Base-by-base conservation (phyloP, 1,140 invertebrate species). In the Steinernema feltiae region DNA sequence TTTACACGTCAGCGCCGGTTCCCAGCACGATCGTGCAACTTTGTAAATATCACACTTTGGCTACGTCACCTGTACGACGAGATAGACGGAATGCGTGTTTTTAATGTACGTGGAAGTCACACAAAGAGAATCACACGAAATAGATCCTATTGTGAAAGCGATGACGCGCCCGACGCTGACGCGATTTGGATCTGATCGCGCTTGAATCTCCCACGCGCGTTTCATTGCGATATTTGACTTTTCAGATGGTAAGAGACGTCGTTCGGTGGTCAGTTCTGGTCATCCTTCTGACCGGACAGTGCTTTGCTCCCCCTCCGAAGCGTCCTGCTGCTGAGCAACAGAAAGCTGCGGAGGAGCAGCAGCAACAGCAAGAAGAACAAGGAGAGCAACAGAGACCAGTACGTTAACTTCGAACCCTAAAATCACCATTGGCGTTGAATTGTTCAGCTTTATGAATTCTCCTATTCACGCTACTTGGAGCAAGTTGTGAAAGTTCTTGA, bases 391-490 rank as follows among this genome's bases (percentile, higher is more conserved):
- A 69, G 1, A 48, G 71, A 35, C 76, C 72, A 32, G 76, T 78
- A 48, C 30, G 76, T 35, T 32, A 48, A 15, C 48, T 69, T 69
- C 17, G 7, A n/a, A n/a, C n/a, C n/a, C n/a, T n/a, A n/a, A n/a
- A n/a, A n/a, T n/a, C n/a, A n/a, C 2, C 24, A n/a, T 15, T 69
- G 31, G n/a, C 0, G 2, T 1, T 69, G 30, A 70, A 76, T 30
- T 0, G 27, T 84, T 81, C 27, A 86, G 82, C 29, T 73, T 0
- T 85, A 86, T 48, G 48, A 85, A 71, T 85, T 85, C 73, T 74
- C 84, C 12, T 85, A 85, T 73, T 81, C 74, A n/a, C 84, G 85
- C 70, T 85, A 85, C 70, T 70, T 85, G n/a, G 84, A 85, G 77
- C 75, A 84, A 41, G 84, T 85, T 0, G 83, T 85, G 1, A 85